phyloP scores from a whole-genome alignment of 2,797 vertebrate species.

The Leptatherina wallacei region DNA sequence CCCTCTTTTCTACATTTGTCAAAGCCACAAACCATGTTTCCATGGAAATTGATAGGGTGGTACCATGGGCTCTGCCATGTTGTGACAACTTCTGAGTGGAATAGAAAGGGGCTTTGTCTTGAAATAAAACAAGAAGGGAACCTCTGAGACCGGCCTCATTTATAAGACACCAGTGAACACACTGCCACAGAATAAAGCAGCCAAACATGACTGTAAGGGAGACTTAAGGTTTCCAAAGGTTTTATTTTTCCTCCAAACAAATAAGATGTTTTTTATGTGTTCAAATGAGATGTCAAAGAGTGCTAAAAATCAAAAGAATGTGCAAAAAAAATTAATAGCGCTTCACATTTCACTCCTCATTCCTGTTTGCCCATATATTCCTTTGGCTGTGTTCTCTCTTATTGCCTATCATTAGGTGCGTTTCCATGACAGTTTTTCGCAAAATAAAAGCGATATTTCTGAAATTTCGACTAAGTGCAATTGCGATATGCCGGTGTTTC shows the following conservation, averaged over 20 bases:
- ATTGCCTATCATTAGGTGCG: neutral
- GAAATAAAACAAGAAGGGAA: constrained; percentile 44
- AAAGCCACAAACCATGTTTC: constrained; percentile 45
- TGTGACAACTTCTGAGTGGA: constrained; percentile 67
- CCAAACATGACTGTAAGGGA: constrained; percentile 43
- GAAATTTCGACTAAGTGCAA: too few relatives aligned
- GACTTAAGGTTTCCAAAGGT: constrained; percentile 14
- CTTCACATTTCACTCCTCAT: neutral
- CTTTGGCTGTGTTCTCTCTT: constrained; percentile 1
- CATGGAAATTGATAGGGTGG: constrained; percentile 63
- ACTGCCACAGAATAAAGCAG: constrained; percentile 37
- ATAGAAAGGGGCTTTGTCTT: constrained; percentile 56
- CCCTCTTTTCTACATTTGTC: constrained; percentile 19
- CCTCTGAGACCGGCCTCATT: constrained; percentile 30
- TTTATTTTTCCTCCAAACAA: constrained; percentile 20
- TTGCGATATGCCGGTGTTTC: too few relatives aligned
- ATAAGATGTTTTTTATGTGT: neutral
- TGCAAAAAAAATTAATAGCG: neutral
- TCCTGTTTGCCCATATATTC: constrained; percentile 6
- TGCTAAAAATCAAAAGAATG: constrained; percentile 7
- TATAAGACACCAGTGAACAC: constrained; percentile 47
- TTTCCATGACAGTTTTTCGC: too few relatives aligned
- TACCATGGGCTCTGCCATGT: constrained; percentile 50
- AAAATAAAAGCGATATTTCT: too few relatives aligned
- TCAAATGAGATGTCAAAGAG: neutral